These are phyloP conservation scores for Bolborhynchus lineola DNA, from an alignment of 2,113 vertebrate genomes.

Conservation along the genomic window DNA sequence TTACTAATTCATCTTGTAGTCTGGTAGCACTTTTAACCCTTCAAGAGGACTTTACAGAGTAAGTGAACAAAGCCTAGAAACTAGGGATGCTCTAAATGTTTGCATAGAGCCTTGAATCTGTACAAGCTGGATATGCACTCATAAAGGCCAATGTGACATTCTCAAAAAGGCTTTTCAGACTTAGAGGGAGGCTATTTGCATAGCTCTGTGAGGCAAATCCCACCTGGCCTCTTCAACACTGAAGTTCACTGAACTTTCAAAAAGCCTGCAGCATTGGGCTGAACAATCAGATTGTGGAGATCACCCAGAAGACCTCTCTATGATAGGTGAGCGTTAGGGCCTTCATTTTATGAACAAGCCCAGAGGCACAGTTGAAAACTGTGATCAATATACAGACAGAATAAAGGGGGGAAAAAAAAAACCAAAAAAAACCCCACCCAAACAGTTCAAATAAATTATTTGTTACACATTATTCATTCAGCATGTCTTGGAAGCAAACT, in stretches of 20 bases:
- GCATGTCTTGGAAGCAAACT: neutral
- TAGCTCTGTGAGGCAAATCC: neutral
- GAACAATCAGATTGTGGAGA: neutral
- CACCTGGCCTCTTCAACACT: neutral
- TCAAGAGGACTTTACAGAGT: neutral
- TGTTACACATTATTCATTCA: neutral
- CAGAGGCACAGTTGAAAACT: neutral
- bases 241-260: neutral
- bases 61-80: neutral
- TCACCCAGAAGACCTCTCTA: neutral
- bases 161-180: neutral
- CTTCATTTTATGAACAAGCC: neutral
- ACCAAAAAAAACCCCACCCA: fast-evolving
- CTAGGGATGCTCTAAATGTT: neutral
- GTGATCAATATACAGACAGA: neutral
- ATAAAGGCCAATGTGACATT: neutral
- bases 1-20: neutral
- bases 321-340: neutral
- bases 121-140: neutral
- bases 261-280: neutral
- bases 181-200: neutral
- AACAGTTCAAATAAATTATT: neutral
- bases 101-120: neutral
- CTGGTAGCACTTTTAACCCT: neutral
- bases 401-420: neutral